These are phyloP conservation scores for Carpatolechia fugitivella DNA, from an alignment of 2,888 invertebrate genomes.

Conservation along the genomic window DNA sequence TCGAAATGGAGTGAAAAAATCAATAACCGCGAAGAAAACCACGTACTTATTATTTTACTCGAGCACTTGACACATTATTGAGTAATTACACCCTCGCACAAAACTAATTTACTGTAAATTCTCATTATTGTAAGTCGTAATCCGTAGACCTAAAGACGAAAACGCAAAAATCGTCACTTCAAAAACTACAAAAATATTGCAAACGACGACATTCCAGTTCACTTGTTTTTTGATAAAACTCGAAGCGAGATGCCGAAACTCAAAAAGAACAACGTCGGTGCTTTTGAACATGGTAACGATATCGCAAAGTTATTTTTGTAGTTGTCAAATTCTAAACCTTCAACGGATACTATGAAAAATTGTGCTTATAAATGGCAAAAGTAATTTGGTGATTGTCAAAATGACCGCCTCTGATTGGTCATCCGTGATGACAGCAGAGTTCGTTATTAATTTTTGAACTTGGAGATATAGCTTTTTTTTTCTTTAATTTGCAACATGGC, in stretches of 20 bases:
- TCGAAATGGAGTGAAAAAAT: constrained; percentile 14
- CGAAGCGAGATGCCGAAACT: constrained; percentile 21
- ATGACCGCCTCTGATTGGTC: constrained; percentile 24
- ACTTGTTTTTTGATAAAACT: constrained; percentile 27
- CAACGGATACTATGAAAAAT: neutral
- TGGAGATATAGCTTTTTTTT: constrained; percentile 13
- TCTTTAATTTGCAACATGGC: constrained; percentile 3
- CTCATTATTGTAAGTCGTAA: neutral
- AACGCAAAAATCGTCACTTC: neutral
- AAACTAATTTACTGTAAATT: neutral
- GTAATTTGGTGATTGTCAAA: constrained; percentile 18
- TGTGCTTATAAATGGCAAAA: neutral
- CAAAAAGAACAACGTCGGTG: constrained; percentile 22
- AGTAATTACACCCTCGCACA: constrained; percentile 15
- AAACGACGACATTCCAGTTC: constrained; percentile 25
- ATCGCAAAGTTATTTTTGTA: neutral
- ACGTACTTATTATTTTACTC: constrained; percentile 13
- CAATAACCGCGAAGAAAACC: constrained; percentile 14
- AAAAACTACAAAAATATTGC: neutral
- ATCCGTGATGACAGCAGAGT: constrained; percentile 26
- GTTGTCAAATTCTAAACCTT: neutral
- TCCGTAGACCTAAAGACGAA: neutral
- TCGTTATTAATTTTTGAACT: constrained; percentile 22
- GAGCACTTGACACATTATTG: constrained; percentile 16
- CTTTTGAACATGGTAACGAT: constrained; percentile 21